Conservation (phyloP, 1,140 invertebrate genomes). For the Chlorops oryzae region DNA sequence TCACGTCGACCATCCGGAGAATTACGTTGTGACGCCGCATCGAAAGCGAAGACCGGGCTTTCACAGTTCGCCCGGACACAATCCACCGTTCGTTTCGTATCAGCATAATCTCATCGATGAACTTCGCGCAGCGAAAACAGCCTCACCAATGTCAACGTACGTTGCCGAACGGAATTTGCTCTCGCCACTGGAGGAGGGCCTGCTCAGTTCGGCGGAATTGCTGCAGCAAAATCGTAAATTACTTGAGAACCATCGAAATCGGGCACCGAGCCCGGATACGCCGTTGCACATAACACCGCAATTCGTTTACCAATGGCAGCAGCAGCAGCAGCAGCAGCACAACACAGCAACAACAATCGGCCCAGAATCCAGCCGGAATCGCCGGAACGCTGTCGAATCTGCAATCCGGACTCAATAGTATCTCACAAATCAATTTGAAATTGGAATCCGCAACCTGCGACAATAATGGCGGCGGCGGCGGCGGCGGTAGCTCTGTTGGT, state of each 20-base stretch:
- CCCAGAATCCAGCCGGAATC: constrained; percentile 19
- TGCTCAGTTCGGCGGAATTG: constrained; percentile 14
- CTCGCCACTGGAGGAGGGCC: constrained; percentile 31
- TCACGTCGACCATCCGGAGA: constrained; percentile 59
- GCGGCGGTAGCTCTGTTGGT: constrained; percentile 6
- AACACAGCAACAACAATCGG: too few species aligned
- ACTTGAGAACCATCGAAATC: constrained; percentile 25
- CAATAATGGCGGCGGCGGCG: constrained; percentile 24
- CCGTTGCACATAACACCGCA: constrained; percentile 34
- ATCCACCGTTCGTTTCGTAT: constrained; percentile 73
- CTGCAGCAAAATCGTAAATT: constrained; percentile 16
- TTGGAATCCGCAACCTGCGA: constrained; percentile 30
- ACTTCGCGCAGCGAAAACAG: constrained; percentile 40
- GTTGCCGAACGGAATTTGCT: constrained; percentile 35
- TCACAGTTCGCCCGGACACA: constrained; percentile 76
- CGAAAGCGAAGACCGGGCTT: constrained; percentile 75
- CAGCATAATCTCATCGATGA: constrained; percentile 65
- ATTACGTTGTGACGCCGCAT: constrained; percentile 77
- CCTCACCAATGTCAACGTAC: constrained; percentile 43
- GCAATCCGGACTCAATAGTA: constrained; percentile 37
- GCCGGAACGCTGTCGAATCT: constrained; percentile 37
- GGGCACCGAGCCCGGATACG: constrained; percentile 31
- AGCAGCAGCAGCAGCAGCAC: constrained; percentile 33
- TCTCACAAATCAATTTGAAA: constrained; percentile 33
- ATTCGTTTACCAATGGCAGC: constrained; percentile 45